Evolutionary conservation across 2,888 invertebrate species (phyloP), one percentile per base, ranked within the genome.

Genomic region (Eupithecia abbreviata): DNA sequence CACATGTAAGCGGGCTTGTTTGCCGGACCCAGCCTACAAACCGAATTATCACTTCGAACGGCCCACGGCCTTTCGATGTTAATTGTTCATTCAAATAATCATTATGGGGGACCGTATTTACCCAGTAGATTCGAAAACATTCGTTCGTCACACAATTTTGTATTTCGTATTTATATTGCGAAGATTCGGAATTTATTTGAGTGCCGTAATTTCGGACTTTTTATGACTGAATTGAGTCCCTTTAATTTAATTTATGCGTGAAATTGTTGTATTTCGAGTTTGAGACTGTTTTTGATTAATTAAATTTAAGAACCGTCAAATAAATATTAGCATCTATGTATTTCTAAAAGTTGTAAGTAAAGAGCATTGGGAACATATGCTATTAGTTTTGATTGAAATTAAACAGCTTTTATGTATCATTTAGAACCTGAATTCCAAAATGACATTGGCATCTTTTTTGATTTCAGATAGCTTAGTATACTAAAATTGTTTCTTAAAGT

Each of bases 21-120:
- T 89, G 85, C 85, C 82, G 76, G 67, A 72, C 83, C 85, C 84
- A 87, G 86, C 87, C 88, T 85, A 83, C 85, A 90, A 92, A 92
- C 91, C 90, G 86, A 91, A 91, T 92, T 92, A 91, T 89, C 90
- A 89, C 88, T 88, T 85, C 87, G 84, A 84, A 85, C 86, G 83
- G 83, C 86, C 87, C 87, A 89, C 91, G 85, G 85, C 85, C 82
- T 87, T 86, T 88, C 85, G 83, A 89, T 90, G 91, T 89, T 93
- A 93, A 92, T 92, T 91, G 90, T 89, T 85, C 88, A 88, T 89
- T 90, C 92, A 92, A 92, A 93, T 91, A 93, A 92, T 92, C 89
- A 93, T 93, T 93, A 92, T 89, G 90, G 88, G 90, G 91, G 91
- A 88, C 90, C 82, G 86, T 92, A 88, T 93, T 92, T 92, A 88